Conservation (phyloP, 2,888 invertebrate genomes). For the Lingula anatina region DNA sequence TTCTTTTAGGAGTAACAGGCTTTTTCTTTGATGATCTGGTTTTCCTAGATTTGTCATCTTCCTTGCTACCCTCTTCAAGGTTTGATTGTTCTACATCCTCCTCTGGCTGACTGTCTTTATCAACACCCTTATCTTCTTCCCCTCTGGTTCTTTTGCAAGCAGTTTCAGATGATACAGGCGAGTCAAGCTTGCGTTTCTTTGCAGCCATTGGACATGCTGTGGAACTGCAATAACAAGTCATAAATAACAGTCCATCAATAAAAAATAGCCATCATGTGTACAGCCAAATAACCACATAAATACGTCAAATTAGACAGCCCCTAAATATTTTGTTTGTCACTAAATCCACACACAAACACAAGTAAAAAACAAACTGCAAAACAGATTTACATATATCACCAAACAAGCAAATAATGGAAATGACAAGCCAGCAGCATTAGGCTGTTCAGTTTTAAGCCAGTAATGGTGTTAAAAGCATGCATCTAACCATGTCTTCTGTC, state of each 20-base stretch:
- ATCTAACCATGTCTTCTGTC: too few species aligned
- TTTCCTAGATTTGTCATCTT: background rate
- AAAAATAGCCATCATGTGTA: background rate
- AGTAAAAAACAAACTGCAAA: too few species aligned
- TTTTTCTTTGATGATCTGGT: background rate
- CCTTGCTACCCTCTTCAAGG: background rate
- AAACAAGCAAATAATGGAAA: too few species aligned
- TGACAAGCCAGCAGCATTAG: too few species aligned
- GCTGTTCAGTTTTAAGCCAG: too few species aligned
- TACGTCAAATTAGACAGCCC: too few species aligned
- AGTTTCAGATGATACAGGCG: conserved; percentile 1
- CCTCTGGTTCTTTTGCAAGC: background rate
- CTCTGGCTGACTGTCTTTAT: conserved; percentile 8
- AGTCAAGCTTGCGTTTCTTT: conserved; percentile 29
- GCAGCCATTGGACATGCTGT: conserved; percentile 32
- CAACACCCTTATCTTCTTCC: background rate
- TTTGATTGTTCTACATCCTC: conserved; percentile 3
- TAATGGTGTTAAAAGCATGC: too few species aligned
- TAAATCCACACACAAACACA: too few species aligned
- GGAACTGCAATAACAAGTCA: conserved; percentile 14
- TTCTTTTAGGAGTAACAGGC: background rate
- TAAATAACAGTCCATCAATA: background rate
- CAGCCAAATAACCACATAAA: background rate
- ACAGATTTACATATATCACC: too few species aligned
- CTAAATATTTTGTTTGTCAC: too few species aligned